Conservation (phyloP, 2,888 invertebrate genomes). For the Cryptocephalus moraei region DNA sequence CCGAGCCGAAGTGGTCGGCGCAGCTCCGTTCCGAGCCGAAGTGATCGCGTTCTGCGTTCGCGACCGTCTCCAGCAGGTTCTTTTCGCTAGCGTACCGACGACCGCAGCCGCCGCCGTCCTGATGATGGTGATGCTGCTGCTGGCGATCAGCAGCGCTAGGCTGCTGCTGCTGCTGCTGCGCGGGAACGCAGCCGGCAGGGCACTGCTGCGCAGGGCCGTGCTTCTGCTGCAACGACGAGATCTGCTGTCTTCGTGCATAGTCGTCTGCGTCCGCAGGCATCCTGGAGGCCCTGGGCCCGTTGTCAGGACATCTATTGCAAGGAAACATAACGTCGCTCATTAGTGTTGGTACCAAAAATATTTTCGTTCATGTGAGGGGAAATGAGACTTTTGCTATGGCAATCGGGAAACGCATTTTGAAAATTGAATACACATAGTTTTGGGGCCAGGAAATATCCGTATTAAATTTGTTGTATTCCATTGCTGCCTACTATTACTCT, state of each 20-base stretch:
- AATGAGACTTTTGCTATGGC: too few species aligned
- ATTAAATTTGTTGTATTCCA: too few species aligned
- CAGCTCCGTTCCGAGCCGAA: constrained; percentile 1
- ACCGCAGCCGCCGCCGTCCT: not conserved
- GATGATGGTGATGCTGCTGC: constrained; percentile 7
- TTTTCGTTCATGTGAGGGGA: too few species aligned
- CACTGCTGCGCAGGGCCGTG: constrained; percentile 18
- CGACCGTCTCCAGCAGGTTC: not conserved
- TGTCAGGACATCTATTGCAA: constrained; percentile 53
- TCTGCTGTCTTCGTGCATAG: constrained; percentile 34
- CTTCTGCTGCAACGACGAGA: constrained; percentile 22
- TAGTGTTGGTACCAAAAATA: too few species aligned
- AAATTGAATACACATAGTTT: too few species aligned
- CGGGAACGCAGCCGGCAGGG: constrained; percentile 21
- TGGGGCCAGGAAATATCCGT: too few species aligned
- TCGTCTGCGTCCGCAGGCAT: constrained; percentile 44
- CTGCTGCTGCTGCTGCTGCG: constrained; percentile 1
- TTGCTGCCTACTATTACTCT: too few species aligned
- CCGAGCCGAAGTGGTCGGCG: constrained; percentile 28
- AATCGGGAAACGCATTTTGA: too few species aligned
- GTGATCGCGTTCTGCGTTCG: not conserved
- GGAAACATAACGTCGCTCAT: too few species aligned
- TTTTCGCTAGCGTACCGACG: not conserved
- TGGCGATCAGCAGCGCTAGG: constrained; percentile 22
- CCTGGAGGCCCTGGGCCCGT: constrained; percentile 54